Evolutionary conservation across 2,113 vertebrate species (phyloP).

Genomic region (Rynchops niger): DNA sequence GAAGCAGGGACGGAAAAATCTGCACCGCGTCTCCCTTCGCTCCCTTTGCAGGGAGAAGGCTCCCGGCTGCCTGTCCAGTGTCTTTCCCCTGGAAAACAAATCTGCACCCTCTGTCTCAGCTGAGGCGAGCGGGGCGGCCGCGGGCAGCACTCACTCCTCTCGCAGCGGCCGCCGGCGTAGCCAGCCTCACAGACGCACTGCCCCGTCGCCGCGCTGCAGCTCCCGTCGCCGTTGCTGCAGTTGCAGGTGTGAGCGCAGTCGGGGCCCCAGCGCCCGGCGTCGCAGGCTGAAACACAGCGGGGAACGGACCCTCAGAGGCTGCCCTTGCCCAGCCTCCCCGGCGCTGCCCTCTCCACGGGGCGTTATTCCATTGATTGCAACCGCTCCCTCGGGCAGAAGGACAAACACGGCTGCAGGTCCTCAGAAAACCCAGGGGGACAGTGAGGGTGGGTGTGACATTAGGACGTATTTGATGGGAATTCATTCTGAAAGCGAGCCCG

Average conservation of each 20-base stretch:
- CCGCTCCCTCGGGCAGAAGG: accelerated
- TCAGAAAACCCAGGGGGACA: background rate
- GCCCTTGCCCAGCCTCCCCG: accelerated
- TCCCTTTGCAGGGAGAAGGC: background rate
- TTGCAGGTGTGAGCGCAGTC: constrained; percentile 80
- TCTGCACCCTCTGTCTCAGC: background rate
- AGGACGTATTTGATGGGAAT: background rate
- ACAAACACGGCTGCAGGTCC: accelerated
- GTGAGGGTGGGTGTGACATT: accelerated
- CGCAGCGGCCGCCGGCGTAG: constrained; percentile 78
- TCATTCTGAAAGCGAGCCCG: background rate
- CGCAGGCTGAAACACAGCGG: constrained; percentile 80
- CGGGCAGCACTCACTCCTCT: constrained; percentile 77
- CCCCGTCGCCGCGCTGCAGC: constrained; percentile 81
- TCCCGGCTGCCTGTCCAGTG: accelerated
- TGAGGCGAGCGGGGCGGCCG: background rate
- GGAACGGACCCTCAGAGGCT: accelerated
- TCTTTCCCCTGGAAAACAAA: accelerated
- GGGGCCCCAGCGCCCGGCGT: constrained; percentile 82
- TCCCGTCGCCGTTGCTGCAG: constrained; percentile 82
- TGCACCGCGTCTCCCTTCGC: accelerated
- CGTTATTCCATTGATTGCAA: accelerated
- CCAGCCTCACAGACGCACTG: constrained; percentile 86
- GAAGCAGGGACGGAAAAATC: background rate
- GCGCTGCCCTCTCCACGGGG: accelerated